phyloP scores from a whole-genome alignment of 2,888 invertebrate genomes.

The Xestoiulus laeticollis region DNA sequence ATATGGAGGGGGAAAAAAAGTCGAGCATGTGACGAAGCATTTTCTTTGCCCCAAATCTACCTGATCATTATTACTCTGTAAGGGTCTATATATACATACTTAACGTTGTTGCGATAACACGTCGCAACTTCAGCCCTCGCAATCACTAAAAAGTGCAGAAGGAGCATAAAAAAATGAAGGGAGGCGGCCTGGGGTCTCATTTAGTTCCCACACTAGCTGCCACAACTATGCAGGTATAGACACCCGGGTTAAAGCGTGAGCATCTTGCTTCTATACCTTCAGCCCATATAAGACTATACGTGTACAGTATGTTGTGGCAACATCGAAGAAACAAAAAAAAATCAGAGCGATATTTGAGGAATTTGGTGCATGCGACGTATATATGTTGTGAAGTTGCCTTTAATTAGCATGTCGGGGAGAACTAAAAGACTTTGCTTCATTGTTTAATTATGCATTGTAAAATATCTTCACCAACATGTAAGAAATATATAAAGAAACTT shows the following conservation, averaged over 20 bases:
- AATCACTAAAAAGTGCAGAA: conserved; percentile 13
- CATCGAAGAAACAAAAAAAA: not conserved
- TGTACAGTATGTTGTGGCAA: not conserved
- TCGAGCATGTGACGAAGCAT: conserved; percentile 41
- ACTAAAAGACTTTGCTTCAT: not conserved
- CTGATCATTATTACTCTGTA: conserved; percentile 21
- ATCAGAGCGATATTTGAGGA: not conserved
- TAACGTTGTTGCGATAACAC: conserved; percentile 36
- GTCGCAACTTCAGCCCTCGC: not conserved
- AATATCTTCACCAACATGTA: not conserved
- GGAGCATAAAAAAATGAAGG: not conserved
- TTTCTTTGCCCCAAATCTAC: conserved; percentile 30
- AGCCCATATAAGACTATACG: not conserved
- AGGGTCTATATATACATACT: conserved; percentile 21
- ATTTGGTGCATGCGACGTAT: not conserved
- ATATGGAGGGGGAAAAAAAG: not conserved
- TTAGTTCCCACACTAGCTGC: conserved; percentile 43
- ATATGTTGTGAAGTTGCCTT: not conserved
- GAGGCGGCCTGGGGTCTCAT: conserved; percentile 37
- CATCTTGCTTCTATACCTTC: not conserved
- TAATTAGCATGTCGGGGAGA: not conserved
- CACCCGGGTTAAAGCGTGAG: not conserved
- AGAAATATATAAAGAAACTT: not conserved
- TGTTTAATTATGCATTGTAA: not conserved
- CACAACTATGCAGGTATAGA: conserved; percentile 12